A percentile compares a stretch with the other conserved stretches of the same genome.
Conservation (phyloP, 2,888 invertebrate species). For the Chrysina gloriosa region DNA sequence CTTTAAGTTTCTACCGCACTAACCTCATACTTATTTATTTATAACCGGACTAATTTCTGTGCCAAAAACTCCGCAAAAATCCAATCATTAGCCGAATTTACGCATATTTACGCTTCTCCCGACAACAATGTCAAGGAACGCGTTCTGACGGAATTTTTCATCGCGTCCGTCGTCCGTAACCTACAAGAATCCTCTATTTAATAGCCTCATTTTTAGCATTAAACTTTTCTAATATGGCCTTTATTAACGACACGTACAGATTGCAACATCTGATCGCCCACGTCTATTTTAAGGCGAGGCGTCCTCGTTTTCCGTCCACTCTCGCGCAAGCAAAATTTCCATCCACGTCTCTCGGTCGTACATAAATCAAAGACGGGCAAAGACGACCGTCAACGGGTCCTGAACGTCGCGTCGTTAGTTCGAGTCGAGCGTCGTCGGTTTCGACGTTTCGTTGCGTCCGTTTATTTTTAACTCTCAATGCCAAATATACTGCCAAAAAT, state of each 20-base stretch:
- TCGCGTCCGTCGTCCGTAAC: background rate
- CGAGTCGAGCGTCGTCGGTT: conserved; percentile 2
- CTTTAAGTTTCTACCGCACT: conserved; percentile 8
- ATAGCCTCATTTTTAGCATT: no score
- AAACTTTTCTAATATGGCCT: no score
- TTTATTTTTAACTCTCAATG: conserved; percentile 50
- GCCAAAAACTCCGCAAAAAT: conserved; percentile 27
- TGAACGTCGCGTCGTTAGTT: conserved; percentile 4
- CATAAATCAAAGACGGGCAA: conserved; percentile 7
- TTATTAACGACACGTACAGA: background rate
- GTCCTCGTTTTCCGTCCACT: background rate
- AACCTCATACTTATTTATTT: conserved; percentile 14
- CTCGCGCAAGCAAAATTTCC: conserved; percentile 7
- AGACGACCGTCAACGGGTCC: background rate
- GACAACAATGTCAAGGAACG: conserved; percentile 27
- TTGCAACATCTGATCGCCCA: background rate
- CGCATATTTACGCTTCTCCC: background rate
- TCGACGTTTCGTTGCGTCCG: conserved; percentile 24
- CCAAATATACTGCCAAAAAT: conserved; percentile 50
- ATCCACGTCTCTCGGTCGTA: background rate
- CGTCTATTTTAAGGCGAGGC: no score
- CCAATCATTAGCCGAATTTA: conserved; percentile 14
- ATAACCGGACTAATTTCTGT: conserved; percentile 24
- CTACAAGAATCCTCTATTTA: no score
- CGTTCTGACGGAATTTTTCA: conserved; percentile 2